These are phyloP conservation scores for Urophycis tenuis DNA, from an alignment of 2,797 vertebrate genomes.

Conservation along the genomic window DNA sequence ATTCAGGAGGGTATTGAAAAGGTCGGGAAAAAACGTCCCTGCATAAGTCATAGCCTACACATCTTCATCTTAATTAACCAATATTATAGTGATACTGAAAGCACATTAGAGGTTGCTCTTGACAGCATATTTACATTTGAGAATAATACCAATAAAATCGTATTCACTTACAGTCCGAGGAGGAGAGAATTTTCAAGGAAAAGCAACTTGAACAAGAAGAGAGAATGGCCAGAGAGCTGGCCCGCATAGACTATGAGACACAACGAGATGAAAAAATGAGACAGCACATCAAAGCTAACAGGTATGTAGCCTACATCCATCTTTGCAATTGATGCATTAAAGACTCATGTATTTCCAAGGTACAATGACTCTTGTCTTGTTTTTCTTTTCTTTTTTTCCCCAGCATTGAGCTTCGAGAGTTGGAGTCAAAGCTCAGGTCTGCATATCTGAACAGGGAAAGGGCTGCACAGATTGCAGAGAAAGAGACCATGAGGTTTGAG, in stretches of 20 bases:
- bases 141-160: neutral
- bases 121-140: neutral
- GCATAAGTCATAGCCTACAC: neutral
- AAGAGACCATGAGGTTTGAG: slow-evolving; percentile 74
- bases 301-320: slow-evolving; percentile 59
- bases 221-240: slow-evolving; percentile 76
- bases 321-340: neutral
- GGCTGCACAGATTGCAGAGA: slow-evolving; percentile 86
- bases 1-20: slow-evolving; percentile 69
- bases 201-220: slow-evolving; percentile 78
- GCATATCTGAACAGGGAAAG: slow-evolving; percentile 86
- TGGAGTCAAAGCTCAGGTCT: slow-evolving; percentile 81
- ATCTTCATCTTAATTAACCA: neutral
- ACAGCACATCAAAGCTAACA: slow-evolving; percentile 83
- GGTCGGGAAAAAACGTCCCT: slow-evolving; percentile 36
- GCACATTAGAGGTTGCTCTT: neutral
- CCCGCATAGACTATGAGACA: slow-evolving; percentile 69
- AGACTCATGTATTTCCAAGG: neutral
- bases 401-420: slow-evolving; percentile 83
- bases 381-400: neutral
- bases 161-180: slow-evolving; percentile 68
- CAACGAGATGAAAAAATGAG: slow-evolving; percentile 81
- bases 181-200: slow-evolving; percentile 57
- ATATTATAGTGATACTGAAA: neutral
- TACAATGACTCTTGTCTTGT: neutral